A percentile compares a stretch with the other conserved stretches of the same genome.
Conservation (phyloP, 1,140 invertebrate genomes). For the Pygmarrhopalites habei region DNA sequence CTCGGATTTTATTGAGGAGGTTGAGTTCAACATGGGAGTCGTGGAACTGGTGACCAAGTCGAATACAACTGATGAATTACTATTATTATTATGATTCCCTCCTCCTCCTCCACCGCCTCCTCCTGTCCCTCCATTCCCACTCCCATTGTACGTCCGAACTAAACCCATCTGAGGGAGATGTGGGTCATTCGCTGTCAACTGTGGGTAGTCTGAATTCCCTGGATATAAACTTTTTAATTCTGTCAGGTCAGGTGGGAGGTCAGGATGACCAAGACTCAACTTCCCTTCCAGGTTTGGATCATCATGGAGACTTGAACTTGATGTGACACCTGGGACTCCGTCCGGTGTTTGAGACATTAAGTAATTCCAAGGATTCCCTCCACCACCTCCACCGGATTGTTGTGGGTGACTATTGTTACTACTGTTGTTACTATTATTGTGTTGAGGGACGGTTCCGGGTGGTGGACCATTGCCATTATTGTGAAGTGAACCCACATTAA, state of each 20-base stretch:
- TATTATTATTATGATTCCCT: constrained; percentile 2
- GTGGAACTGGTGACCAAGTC: constrained; percentile 18
- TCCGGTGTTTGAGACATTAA: constrained; percentile 8
- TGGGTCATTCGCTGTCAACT: constrained; percentile 5
- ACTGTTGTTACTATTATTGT: neutral
- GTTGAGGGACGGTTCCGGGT: too few species aligned
- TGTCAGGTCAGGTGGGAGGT: constrained; percentile 9
- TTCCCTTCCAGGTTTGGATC: neutral
- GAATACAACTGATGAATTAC: constrained; percentile 8
- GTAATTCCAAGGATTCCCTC: neutral
- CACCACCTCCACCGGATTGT: neutral
- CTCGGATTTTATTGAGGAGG: constrained; percentile 43
- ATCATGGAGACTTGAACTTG: neutral
- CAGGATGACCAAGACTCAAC: neutral
- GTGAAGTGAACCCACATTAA: constrained; percentile 7
- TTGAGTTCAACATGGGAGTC: constrained; percentile 39
- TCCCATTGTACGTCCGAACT: neutral
- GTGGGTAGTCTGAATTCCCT: neutral
- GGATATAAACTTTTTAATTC: constrained; percentile 15
- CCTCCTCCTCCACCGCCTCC: neutral
- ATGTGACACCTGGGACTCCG: constrained; percentile 7
- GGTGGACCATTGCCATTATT: constrained; percentile 1
- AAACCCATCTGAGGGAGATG: constrained; percentile 8
- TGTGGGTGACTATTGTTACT: too few species aligned
- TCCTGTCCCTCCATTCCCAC: neutral